Base-by-base conservation (phyloP, 2,888 invertebrate genomes). In the Xanthostigma xanthostigma region DNA sequence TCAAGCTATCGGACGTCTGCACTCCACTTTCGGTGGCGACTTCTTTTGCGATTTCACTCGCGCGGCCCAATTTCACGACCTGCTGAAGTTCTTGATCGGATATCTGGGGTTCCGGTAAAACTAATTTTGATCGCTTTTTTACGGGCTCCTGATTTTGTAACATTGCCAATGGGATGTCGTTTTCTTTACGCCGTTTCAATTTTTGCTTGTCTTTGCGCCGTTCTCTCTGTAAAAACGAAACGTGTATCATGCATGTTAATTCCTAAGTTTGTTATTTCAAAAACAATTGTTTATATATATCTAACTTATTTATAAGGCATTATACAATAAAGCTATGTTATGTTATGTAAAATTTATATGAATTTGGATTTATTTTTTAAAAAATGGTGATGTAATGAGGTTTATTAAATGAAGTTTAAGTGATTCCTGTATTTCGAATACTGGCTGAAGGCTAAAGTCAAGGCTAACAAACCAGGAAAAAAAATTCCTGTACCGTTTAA, bases 41-140 rank as follows among this genome's bases (percentile, higher is more conserved):
- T 67, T 91, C 92, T 54, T 94, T 84, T 3, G 93, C 95, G 50
- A 84, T 79, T 67, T 95, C 94, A 53, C 88, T 88, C 1, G 90
- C 89, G 41, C 85, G 76, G 14, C 97, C 97, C 41, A 95, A 70
- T 68, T 93, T 93, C 10, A 93, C 91, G 2, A 93, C 92, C 71
- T 91, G 89, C 57, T 90, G 88, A 49, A 92, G 64, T 65, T 92
- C 91, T 70, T 84, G 78, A 64, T 98, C 97, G 0, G 94, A 86
- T 50, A 98, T 96, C 69, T 98, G 97, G 0, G 98, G 97, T 56
- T 88, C 84, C 0, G 98, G 97, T 46, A 99, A 66, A 33, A 98
- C 95, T 36, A 99, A 74, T 66, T 98, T 98, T 55, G 93, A 94
- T 48, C 96, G 75, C 64, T 96, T 96, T 54, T 85, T 81, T 1